Evolutionary conservation across 2,113 vertebrate species (phyloP).

Genomic region (Nerophis lumbriciformis): DNA sequence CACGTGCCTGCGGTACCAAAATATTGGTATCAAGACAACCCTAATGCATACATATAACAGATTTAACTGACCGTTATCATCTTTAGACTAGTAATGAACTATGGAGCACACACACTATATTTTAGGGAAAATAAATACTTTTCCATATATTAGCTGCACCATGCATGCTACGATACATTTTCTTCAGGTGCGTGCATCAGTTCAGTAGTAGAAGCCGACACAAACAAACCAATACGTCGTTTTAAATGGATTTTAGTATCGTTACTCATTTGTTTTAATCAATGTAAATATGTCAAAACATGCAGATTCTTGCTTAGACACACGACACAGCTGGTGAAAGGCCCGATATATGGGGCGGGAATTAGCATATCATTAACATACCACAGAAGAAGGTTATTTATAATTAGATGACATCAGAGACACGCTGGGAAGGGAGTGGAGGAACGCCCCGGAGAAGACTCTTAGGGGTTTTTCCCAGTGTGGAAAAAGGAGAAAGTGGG

Average conservation of each 20-base stretch:
- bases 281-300: constrained; percentile 30
- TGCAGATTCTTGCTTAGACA: constrained; percentile 23
- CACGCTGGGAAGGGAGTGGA: constrained; percentile 29
- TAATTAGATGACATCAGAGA: constrained; percentile 71
- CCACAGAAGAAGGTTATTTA: constrained; percentile 68
- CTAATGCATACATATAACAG: too few species aligned
- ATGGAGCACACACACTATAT: too few species aligned
- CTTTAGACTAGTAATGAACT: too few species aligned
- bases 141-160: too few species aligned
- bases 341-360: constrained; percentile 60
- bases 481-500: constrained; percentile 52
- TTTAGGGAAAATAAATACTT: too few species aligned
- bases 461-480: constrained; percentile 7
- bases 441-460: constrained; percentile 40
- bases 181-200: too few species aligned
- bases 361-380: constrained; percentile 74
- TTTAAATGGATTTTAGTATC: constrained; percentile 1
- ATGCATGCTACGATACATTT: too few species aligned
- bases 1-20: too few species aligned
- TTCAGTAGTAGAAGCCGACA: too few species aligned
- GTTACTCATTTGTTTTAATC: background rate
- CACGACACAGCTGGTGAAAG: constrained; percentile 53
- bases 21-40: too few species aligned
- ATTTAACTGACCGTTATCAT: too few species aligned
- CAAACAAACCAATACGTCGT: too few species aligned